Base-by-base conservation (phyloP, 2,888 invertebrate genomes). In the Ectobius pallidus region DNA sequence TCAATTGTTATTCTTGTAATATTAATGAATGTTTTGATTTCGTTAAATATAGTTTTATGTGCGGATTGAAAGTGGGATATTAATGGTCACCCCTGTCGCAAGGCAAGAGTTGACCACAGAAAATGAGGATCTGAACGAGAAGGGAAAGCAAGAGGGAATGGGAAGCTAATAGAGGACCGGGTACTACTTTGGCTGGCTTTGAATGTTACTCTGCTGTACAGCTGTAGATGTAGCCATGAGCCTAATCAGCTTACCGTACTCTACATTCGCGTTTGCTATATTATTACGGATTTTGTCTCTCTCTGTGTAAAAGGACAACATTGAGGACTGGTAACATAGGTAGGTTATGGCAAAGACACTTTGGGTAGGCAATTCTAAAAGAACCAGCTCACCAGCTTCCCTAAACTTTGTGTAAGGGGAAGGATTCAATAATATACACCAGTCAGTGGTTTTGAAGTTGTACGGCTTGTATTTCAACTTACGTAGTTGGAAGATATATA, bases 191-290 rank as follows among this genome's bases (percentile, higher is more conserved):
- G 44, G 27, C 3, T 27, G 25, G 65, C 65, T 65, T 65, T 65
- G 27, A 16, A 58, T n/a, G 58, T 30, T 30, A 25, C 27, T 25
- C 58, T 25, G n/a, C n/a, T n/a, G n/a, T n/a, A n/a, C n/a, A n/a
- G n/a, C n/a, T n/a, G n/a, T n/a, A n/a, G n/a, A n/a, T n/a, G n/a
- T n/a, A n/a, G 52, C 69, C 69, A 69, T 69, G 49, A 69, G 18
- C 20, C 52, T 69, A 69, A 69, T 69, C 69, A 52, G 69, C 69
- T 69, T 69, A 69, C 25, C 20, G 32, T 16, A 14, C 30, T 9
- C 39, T 58, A 6, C 22, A 27, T 58, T 58, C 30, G 58, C 58
- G 3, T 25, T 9, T 22, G 30, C 34, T 25, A 30, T 20, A 42
- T 63, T 39, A 42, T 42, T 63, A 42, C 14, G 32, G 63, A 42